phyloP scores from a whole-genome alignment of 2,888 invertebrate species.

The Xestia ashworthii region DNA sequence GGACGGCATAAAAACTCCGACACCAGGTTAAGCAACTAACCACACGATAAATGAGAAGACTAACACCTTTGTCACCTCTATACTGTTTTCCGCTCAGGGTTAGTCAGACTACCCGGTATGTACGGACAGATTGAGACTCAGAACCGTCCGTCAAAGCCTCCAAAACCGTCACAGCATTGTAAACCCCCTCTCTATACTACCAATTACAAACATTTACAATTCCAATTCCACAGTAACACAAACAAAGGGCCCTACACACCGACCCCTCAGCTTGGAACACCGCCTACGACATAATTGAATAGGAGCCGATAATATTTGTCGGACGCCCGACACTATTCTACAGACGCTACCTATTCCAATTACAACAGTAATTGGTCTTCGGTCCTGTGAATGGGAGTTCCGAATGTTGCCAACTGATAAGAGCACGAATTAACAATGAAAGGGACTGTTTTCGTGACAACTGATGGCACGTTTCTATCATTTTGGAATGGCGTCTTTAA shows the following conservation, averaged over 20 bases:
- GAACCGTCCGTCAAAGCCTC: too few species aligned
- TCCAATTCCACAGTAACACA: slow-evolving; percentile 9
- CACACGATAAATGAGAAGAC: too few species aligned
- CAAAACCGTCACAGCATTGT: not conserved
- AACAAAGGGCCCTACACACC: slow-evolving; percentile 7
- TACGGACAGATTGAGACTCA: not conserved
- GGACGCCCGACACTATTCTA: slow-evolving; percentile 38
- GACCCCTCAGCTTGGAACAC: slow-evolving; percentile 13
- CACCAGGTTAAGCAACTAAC: too few species aligned
- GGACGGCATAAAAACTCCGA: too few species aligned
- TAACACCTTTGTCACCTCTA: too few species aligned
- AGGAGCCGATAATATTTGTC: slow-evolving; percentile 57
- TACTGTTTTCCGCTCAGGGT: not conserved
- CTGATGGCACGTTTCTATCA: slow-evolving; percentile 14
- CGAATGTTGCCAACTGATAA: slow-evolving; percentile 60
- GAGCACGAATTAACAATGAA: slow-evolving; percentile 52
- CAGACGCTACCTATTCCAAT: slow-evolving; percentile 59
- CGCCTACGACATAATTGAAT: slow-evolving; percentile 45
- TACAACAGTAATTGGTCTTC: slow-evolving; percentile 62
- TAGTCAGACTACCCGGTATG: not conserved
- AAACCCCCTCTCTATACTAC: not conserved
- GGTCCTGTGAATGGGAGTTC: slow-evolving; percentile 44
- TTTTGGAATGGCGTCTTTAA: slow-evolving; percentile 3
- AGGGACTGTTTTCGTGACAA: slow-evolving; percentile 27
- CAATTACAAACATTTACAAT: slow-evolving; percentile 17